phyloP scores from a whole-genome alignment of 2,113 vertebrate genomes.

The Sprattus sprattus region DNA sequence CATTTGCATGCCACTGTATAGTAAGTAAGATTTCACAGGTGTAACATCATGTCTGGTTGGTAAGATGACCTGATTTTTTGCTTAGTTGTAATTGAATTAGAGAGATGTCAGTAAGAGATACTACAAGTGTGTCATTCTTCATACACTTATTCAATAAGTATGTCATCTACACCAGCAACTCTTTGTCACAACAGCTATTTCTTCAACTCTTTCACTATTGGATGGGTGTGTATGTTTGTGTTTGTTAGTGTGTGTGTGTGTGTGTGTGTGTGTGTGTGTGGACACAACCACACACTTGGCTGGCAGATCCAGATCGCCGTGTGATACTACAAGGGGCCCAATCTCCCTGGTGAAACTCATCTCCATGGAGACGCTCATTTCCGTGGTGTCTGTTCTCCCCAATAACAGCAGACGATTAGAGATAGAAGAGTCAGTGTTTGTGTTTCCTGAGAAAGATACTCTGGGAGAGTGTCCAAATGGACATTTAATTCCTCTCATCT shows the following conservation, averaged over 20 bases:
- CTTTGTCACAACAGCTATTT: conserved; percentile 28
- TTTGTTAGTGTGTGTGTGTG: conserved; percentile 18
- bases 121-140: not conserved
- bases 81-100: not conserved
- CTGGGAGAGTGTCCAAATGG: conserved; percentile 13
- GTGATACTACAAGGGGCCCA: conserved; percentile 6
- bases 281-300: not conserved
- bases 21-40: not conserved
- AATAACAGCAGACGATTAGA: not conserved
- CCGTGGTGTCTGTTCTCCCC: not conserved
- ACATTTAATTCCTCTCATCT: conserved; percentile 5
- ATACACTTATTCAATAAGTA: not conserved
- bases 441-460: conserved; percentile 10
- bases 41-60: not conserved
- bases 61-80: not conserved
- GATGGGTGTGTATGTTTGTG: conserved; percentile 49
- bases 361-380: not conserved
- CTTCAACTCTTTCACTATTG: conserved; percentile 57
- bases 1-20: not conserved
- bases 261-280: not conserved
- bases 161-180: conserved; percentile 15
- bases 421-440: conserved; percentile 6
- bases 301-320: not conserved
- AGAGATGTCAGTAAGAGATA: not conserved
- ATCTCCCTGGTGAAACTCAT: not conserved